These are phyloP conservation scores for Corvus hawaiiensis DNA, from an alignment of 2,113 vertebrate genomes.

Conservation along the genomic window DNA sequence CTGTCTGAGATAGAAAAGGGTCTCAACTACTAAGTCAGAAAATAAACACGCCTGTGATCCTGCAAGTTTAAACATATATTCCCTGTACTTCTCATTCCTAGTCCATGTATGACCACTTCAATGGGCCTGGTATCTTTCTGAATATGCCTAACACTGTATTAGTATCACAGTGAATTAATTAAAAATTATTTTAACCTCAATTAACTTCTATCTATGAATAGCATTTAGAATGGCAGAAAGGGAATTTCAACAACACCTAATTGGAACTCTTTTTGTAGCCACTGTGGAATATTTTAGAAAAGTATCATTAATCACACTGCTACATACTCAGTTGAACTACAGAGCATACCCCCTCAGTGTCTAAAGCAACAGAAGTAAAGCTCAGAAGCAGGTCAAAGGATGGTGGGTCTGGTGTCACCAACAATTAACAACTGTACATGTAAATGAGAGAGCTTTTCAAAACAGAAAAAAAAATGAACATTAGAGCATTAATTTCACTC, in stretches of 20 bases:
- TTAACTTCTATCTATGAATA: slow-evolving; percentile 8
- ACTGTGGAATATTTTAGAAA: not conserved
- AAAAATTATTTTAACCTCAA: slow-evolving; percentile 9
- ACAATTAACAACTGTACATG: not conserved
- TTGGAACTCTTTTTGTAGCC: not conserved
- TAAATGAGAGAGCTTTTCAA: not conserved
- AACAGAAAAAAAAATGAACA: not conserved
- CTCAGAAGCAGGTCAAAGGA: not conserved
- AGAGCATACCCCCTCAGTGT: not conserved
- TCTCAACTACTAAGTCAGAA: not conserved
- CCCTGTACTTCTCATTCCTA: not conserved
- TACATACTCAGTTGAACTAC: not conserved
- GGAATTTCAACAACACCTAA: not conserved
- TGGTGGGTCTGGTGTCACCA: not conserved
- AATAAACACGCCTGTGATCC: not conserved
- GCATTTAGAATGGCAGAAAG: not conserved
- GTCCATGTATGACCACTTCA: not conserved
- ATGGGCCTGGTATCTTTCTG: not conserved
- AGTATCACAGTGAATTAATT: not conserved
- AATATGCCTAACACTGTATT: not conserved
- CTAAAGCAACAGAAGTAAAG: not conserved
- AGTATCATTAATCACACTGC: slow-evolving; percentile 17
- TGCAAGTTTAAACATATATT: not conserved
- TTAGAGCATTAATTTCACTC: not conserved
- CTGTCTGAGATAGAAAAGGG: not conserved